phyloP scores from a whole-genome alignment of 2,797 vertebrate species.

The Syndactyla subalaris region DNA sequence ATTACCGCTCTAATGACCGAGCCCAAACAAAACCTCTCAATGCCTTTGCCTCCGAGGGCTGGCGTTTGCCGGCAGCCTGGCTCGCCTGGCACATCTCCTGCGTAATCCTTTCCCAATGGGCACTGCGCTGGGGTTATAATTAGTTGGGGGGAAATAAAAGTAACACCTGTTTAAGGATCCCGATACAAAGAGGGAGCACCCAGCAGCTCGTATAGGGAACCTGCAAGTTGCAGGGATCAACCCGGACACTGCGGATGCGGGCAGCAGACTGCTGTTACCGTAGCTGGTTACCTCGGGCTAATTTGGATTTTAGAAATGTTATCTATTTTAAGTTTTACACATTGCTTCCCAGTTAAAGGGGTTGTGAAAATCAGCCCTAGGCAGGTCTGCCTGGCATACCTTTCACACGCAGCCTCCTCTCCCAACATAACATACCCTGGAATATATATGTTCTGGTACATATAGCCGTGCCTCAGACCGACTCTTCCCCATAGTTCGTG shows the following conservation, averaged over 20 bases:
- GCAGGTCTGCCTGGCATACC: neutral
- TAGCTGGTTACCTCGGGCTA: neutral
- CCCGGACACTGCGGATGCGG: neutral
- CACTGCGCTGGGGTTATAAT: neutral
- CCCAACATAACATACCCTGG: neutral
- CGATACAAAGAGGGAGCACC: neutral
- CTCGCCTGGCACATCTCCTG: constrained; percentile 34
- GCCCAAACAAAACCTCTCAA: constrained; percentile 48
- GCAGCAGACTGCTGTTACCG: neutral
- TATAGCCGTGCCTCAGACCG: neutral
- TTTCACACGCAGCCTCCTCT: neutral
- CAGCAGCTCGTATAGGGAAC: neutral
- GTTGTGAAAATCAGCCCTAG: constrained; percentile 14
- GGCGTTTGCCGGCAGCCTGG: constrained; percentile 14
- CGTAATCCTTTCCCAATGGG: constrained; percentile 52
- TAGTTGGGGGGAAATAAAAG: constrained; percentile 15
- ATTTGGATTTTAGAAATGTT: neutral
- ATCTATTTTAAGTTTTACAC: constrained; percentile 37
- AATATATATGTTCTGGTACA: neutral
- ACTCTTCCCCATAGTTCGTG: neutral
- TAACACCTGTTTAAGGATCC: constrained; percentile 62
- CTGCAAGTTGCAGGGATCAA: neutral
- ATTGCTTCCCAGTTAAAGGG: neutral
- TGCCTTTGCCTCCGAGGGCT: constrained; percentile 11
- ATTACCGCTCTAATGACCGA: constrained; percentile 43